phyloP scores from a whole-genome alignment of 2,797 vertebrate genomes.

The Orientallactaga sibirica region DNA sequence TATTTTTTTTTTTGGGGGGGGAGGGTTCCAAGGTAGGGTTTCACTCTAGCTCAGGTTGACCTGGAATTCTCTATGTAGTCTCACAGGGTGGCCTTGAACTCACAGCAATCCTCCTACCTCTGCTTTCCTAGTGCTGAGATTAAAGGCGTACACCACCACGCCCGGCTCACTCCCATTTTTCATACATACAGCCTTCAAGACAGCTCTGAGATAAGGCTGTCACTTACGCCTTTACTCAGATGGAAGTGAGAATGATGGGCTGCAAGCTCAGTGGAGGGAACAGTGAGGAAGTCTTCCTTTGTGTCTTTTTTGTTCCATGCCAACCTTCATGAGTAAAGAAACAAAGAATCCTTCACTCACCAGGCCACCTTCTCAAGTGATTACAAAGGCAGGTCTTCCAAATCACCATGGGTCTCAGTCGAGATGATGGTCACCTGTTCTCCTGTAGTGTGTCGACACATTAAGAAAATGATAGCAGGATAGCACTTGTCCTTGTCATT shows the following conservation, averaged over 20 bases:
- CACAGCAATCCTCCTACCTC: too few relatives aligned
- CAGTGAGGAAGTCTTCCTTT: background rate
- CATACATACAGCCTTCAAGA: background rate
- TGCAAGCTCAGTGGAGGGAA: background rate
- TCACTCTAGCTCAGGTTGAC: too few relatives aligned
- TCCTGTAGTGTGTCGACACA: background rate
- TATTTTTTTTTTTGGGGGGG: too few relatives aligned
- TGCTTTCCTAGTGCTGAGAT: too few relatives aligned
- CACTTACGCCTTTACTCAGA: constrained; percentile 49
- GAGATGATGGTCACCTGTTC: background rate
- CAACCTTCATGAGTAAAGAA: background rate
- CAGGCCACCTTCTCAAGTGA: background rate
- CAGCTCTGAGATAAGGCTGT: constrained; percentile 60
- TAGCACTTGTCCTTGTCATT: too few relatives aligned
- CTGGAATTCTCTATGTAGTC: too few relatives aligned
- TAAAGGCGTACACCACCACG: too few relatives aligned
- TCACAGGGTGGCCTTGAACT: too few relatives aligned
- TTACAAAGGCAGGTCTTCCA: background rate
- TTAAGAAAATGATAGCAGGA: background rate
- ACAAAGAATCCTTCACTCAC: background rate
- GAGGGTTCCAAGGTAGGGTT: too few relatives aligned
- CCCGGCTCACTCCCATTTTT: background rate
- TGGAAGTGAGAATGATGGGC: constrained; percentile 34
- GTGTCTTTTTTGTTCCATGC: background rate
- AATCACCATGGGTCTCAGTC: background rate